Conservation (phyloP, 2,113 vertebrate species). For the Odobenus rosmarus region DNA sequence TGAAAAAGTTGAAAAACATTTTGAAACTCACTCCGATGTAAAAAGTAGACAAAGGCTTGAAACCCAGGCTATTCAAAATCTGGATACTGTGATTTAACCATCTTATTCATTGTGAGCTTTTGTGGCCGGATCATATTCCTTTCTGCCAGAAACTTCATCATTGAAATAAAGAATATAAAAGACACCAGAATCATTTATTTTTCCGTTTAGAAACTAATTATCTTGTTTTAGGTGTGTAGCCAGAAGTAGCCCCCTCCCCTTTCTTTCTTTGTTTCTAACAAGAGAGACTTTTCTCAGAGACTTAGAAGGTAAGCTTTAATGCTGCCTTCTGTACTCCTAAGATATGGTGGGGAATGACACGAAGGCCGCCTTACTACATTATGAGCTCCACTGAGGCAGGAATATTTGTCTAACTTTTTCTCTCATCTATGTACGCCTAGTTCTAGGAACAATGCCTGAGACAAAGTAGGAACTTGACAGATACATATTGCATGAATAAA, state of each 20-base stretch:
- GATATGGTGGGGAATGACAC: rapidly evolving
- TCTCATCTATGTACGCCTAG: neutral
- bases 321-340: neutral
- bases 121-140: neutral
- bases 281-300: neutral
- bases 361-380: neutral
- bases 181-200: neutral
- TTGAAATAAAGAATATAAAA: neutral
- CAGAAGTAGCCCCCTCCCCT: neutral
- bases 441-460: neutral
- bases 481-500: neutral
- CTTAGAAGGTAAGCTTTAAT: neutral
- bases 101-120: neutral
- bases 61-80: neutral
- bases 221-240: neutral
- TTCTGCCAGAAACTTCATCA: neutral
- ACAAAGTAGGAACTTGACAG: neutral
- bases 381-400: neutral
- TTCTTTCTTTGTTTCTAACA: neutral
- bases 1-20: neutral
- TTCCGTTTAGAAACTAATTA: neutral
- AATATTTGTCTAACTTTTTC: neutral
- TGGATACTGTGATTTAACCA: neutral
- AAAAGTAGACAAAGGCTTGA: neutral
- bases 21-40: neutral